Base-by-base conservation (phyloP, 2,888 invertebrate genomes). In the Synergus laeviventris region DNA sequence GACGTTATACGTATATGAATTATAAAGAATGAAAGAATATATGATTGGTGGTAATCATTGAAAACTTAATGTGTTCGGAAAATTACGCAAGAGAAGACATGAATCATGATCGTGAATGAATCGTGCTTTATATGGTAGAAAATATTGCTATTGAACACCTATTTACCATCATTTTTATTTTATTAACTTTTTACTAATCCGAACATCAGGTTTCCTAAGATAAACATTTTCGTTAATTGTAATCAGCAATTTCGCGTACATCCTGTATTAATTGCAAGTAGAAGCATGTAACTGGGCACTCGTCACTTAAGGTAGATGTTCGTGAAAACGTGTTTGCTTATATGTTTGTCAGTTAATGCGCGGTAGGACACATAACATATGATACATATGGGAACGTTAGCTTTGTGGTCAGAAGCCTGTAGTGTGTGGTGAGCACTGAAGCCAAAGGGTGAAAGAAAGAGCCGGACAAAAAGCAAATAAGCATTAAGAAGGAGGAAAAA, bases 361-460 rank as follows among this genome's bases (percentile, higher is more conserved):
- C 84, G 84, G 85, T 86, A 87, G 85, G 85, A 85, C 84, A 85
- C 79, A 81, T 84, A 91, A 90, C 89, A 91, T 86, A 88, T 88
- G 91, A 91, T 91, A 91, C 91, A 90, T 90, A 91, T 91, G 91
- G 89, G 91, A 91, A 91, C 90, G 87, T 87, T 88, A 88, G 87
- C 82, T 84, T 85, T 90, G 91, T 84, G 91, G 91, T 91, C 89
- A 89, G 89, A 90, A 89, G 89, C 89, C 90, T 84, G 88, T 87
- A 87, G 86, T 86, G 86, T 88, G 89, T 86, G 87, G 87, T 82
- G 80, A 78, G 74, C 79, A 77, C 60, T 78, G 80, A 80, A 83
- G 81, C 79, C 80, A 80, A 77, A 76, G 78, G 77, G 82, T 78
- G 76, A 79, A 79, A 78, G 74, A 70, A 77, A 74, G 75, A 77